Conservation (phyloP, 2,797 vertebrate species). For the Enteromius viviparus region DNA sequence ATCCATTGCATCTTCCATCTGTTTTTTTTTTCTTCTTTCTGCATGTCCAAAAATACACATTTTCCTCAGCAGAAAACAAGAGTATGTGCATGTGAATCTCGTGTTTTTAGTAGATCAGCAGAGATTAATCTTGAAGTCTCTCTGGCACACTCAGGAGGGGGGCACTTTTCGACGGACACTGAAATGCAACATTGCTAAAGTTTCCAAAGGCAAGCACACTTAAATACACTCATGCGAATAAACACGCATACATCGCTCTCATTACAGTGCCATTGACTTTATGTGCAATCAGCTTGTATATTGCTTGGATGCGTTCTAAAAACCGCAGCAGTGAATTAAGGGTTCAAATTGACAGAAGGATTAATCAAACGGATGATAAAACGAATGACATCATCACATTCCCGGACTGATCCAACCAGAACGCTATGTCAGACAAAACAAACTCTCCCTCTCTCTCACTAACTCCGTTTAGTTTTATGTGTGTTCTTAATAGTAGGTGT, state of each 20-base stretch:
- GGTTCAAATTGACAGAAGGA: constrained; percentile 70
- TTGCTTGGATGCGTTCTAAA: constrained; percentile 73
- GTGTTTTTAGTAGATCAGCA: constrained; percentile 69
- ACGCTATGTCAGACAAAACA: constrained; percentile 49
- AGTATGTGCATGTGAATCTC: constrained; percentile 65
- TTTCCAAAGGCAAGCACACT: constrained; percentile 57
- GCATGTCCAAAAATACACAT: constrained; percentile 77
- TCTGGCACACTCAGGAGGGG: constrained; percentile 59
- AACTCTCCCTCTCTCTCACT: constrained; percentile 49
- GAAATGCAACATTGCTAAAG: constrained; percentile 68
- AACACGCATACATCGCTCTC: constrained; percentile 49
- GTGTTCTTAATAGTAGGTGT: constrained; percentile 57
- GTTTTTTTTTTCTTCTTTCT: constrained; percentile 70
- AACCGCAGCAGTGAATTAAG: constrained; percentile 71
- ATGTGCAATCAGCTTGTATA: constrained; percentile 75
- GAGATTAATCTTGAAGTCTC: constrained; percentile 66
- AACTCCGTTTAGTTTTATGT: constrained; percentile 54
- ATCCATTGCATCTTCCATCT: constrained; percentile 78
- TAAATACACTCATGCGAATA: constrained; percentile 44
- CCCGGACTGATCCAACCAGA: constrained; percentile 57
- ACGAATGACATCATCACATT: constrained; percentile 71
- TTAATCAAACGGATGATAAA: constrained; percentile 74
- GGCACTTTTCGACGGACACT: constrained; percentile 63
- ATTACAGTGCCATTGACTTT: constrained; percentile 69
- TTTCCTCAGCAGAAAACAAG: constrained; percentile 71